phyloP scores from a whole-genome alignment of 2,113 vertebrate species.

The Abramis brama region DNA sequence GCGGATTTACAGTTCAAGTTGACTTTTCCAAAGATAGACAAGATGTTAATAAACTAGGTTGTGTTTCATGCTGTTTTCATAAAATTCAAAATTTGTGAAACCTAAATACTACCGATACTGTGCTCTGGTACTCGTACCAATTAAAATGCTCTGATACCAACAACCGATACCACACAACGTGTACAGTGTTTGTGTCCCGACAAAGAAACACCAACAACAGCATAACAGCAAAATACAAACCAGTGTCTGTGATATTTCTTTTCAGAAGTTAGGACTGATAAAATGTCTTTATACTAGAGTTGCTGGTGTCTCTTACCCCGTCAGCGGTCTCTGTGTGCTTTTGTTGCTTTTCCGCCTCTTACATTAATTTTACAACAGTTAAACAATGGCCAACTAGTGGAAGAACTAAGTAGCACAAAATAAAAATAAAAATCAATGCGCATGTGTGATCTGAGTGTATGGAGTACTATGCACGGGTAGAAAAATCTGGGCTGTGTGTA shows the following conservation, averaged over 20 bases:
- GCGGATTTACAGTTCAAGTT: not conserved
- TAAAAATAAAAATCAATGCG: not conserved
- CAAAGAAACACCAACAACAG: no score
- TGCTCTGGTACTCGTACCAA: no score
- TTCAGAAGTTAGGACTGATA: not conserved
- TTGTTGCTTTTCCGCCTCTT: not conserved
- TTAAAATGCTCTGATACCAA: no score
- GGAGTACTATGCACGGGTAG: not conserved
- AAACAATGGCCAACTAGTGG: not conserved
- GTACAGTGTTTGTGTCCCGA: no score
- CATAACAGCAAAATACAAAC: no score
- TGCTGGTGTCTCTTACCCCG: not conserved
- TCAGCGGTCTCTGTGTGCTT: not conserved
- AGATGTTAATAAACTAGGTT: not conserved
- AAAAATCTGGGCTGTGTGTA: not conserved
- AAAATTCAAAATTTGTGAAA: accelerated
- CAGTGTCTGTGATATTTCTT: not conserved
- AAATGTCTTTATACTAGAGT: not conserved
- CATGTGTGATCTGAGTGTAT: not conserved
- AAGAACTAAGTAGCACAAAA: not conserved
- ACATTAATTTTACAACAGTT: not conserved
- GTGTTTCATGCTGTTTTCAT: not conserved
- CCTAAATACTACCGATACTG: not conserved
- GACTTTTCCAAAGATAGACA: not conserved
- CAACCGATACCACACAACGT: no score